Conservation (phyloP, 2,888 invertebrate species). For the Exocentrus adspersus region DNA sequence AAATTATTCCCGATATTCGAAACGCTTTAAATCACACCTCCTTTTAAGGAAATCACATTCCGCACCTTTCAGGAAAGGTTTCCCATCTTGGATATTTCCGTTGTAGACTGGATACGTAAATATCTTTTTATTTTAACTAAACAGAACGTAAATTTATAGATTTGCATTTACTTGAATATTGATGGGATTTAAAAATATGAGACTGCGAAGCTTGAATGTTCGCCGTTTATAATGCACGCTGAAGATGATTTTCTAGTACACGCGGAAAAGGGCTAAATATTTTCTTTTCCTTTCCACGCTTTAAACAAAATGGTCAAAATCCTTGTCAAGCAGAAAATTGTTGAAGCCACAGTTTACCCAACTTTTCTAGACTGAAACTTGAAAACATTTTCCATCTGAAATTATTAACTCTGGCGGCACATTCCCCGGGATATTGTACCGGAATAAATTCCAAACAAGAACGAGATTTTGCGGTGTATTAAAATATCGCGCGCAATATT, state of each 20-base stretch:
- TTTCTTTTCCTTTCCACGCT: too few relatives aligned
- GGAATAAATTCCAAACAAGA: slow-evolving; percentile 2
- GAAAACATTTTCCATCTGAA: not conserved
- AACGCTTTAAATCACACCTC: slow-evolving; percentile 3
- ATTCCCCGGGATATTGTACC: not conserved
- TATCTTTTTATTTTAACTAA: slow-evolving; percentile 18
- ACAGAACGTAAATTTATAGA: slow-evolving; percentile 15
- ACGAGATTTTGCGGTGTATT: not conserved
- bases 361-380: not conserved
- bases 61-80: slow-evolving; percentile 12
- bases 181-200: slow-evolving; percentile 18
- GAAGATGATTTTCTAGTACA: too few relatives aligned
- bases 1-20: not conserved
- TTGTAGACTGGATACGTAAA: slow-evolving; percentile 21
- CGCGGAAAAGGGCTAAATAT: too few relatives aligned
- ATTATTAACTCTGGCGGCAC: not conserved
- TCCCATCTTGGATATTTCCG: slow-evolving; percentile 19
- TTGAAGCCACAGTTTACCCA: too few relatives aligned
- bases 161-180: slow-evolving; percentile 24
- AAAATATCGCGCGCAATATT: not conserved
- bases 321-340: too few relatives aligned
- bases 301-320: too few relatives aligned
- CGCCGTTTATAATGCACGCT: too few relatives aligned
- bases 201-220: not conserved
- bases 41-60: slow-evolving; percentile 18